Evolutionary conservation across 2,797 vertebrate genomes (phyloP).

Genomic region (Triplophysa bombifrons): DNA sequence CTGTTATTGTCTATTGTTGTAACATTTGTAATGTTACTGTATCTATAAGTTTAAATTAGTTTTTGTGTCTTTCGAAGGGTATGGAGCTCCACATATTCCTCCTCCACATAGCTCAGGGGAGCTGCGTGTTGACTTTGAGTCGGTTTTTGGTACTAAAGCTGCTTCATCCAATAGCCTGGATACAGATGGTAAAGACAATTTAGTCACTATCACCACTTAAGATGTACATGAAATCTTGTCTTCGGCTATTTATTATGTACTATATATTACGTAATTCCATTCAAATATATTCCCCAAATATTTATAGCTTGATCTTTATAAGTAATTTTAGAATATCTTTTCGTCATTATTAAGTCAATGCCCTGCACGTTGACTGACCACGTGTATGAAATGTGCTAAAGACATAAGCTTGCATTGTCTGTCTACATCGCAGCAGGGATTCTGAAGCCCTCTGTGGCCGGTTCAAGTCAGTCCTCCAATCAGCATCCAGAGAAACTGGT

Average conservation of each 20-base stretch:
- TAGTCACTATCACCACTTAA: not conserved
- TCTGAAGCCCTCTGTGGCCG: constrained; percentile 93
- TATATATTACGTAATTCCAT: no score
- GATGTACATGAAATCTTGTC: not conserved
- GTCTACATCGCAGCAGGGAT: constrained; percentile 85
- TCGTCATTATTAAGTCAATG: not conserved
- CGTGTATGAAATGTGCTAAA: not conserved
- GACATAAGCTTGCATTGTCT: not conserved
- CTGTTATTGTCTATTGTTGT: constrained; percentile 5
- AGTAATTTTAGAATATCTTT: no score
- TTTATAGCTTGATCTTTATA: not conserved
- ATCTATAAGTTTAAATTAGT: constrained; percentile 8
- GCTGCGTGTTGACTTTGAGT: constrained; percentile 99
- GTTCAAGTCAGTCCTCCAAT: constrained; percentile 83
- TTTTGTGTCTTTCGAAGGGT: constrained; percentile 76
- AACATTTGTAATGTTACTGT: not conserved
- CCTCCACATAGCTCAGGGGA: constrained; percentile 85
- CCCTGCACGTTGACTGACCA: not conserved
- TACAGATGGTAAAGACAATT: constrained; percentile 84
- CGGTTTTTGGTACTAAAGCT: constrained; percentile 97
- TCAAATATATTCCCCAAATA: not conserved
- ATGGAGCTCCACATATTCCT: constrained; percentile 86
- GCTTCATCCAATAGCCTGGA: constrained; percentile 83
- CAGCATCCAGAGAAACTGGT: constrained; percentile 92
- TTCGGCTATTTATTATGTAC: not conserved